Evolutionary conservation across 37 sponge, comb jelly and placozoan genomes (phyloP), one percentile per base, ranked within the genome.

Genomic region (Theonella swinhoei): DNA sequence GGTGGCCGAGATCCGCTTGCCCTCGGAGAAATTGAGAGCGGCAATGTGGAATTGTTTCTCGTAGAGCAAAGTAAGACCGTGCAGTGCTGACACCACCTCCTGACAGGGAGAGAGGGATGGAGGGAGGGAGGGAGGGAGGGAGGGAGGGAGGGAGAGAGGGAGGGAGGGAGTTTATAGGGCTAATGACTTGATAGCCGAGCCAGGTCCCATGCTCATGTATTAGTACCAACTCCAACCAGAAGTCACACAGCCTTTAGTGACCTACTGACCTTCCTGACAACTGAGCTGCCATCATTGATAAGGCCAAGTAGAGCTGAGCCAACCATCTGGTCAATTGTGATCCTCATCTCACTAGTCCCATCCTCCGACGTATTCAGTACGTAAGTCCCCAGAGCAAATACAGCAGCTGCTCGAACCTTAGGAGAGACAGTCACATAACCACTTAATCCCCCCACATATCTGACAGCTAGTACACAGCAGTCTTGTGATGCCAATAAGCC

Each of bases 321-420:
- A 25, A 95, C 87, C 58, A 29, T 75, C 19, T 88, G 92, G 75
- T 98, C 89, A 38, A 95, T 98, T 65, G 61, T 89, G 64, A 78
- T 75, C 23, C 76, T 85, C 36, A 73, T 88, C 4, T 93, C 94
- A 76, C 77, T 90, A 25, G 68, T 65, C 23, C 68, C 74, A 20
- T 80, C 92, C 60, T 70, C 80, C 38, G 78, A 37, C 19, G 70
- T 42, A 63, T 89, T 94, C 29, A 72, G 22, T 31, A 98, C 74
- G 86, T 93, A 98, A 7, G 90, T 95, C 19, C 98, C 96, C 63
- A 98, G 83, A 2, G 96, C 94, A 86, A 92, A 98, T 38, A 93
- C 95, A 31, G 88, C 96, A 43, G 94, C 83, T 31, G 98, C 89
- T 39, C 98, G 78, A 5, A 95, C 96, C 96, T 97, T 36, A 5